Evolutionary conservation across 2,888 invertebrate genomes (phyloP), one percentile per base, ranked within the genome.

Genomic region (Lasioglossum figueresi): DNA sequence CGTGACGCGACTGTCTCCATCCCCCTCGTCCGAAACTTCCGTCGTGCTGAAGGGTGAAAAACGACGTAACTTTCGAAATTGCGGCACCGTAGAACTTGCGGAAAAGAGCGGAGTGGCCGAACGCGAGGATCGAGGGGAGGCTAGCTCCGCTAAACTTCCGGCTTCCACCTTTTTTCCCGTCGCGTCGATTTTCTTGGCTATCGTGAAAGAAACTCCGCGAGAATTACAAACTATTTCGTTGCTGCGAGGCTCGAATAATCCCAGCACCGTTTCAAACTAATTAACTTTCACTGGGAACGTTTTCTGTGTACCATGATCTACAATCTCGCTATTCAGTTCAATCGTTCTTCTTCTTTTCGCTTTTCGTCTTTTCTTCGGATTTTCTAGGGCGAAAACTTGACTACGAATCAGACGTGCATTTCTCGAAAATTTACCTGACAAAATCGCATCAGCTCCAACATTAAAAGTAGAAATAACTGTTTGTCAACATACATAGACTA

Each of bases 1-100:
- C 80, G 70, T 52, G 70, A 75, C 56, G 74, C 71, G 70, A 79
- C 83, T 40, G 75, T 78, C 56, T 78, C 34, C 37, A 73, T 23
- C 56, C 34, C 37, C 23, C n/a, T 34, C 68, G 43, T 48, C 19
- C n/a, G 63, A 75, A 87, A 89, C 59, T 85, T 85, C 70, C 45
- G 31, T 31, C 19, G 48, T 52, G 71, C 40, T 16, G 71, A 72
- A 72, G 43, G 79, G 52, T 79, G 83, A 78, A 72, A 77, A 81
- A 76, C 59, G 52, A 78, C 34, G 68, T 52, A 86, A 88, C 74
- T 86, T 83, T 63, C 40, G 76, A 88, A 89, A 88, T 85, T 84
- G 78, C 82, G 52, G 59, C 37, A 43, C 37, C 43, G 59, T 48
- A 52, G 31, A 88, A 83, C 56, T 88, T 79, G 52, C 52, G 56